Base-by-base conservation (phyloP, 1,140 invertebrate genomes). In the Macrobrachium rosenbergii region DNA sequence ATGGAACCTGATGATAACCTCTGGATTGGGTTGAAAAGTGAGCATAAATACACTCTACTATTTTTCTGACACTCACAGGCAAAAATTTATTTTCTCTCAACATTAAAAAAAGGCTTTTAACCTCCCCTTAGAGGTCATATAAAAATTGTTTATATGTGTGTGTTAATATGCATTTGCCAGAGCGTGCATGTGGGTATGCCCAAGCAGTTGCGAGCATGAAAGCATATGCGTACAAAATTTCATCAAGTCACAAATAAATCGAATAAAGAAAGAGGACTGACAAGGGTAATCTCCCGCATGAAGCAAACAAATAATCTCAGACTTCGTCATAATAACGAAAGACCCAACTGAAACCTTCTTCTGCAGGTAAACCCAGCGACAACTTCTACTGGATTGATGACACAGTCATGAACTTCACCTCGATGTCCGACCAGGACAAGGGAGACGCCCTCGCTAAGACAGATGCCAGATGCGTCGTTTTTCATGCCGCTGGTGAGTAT, bases 21-120 rank as follows among this genome's bases (percentile, higher is more conserved):
- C 21, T 88, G 87, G 87, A 83, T 88, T 23, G 87, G 87, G 1
- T 64, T 88, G 2, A 83, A 83, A 28, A 83, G 87, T 88, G 16
- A 88, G 87, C 83, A 62, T 67, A 12, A 52, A 52, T 5, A 10
- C 52, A 52, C 52, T 5, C 52, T 52, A 52, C 52, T 52, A 2
- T 12, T 52, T 52, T 0, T 12, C 52, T 52, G 12, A 52, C 52
- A 52, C 52, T 52, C 7, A 5, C 6, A 8, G 8, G 8, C 12
- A 12, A 10, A 2, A 52, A 52, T 8, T 52, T 52, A 12, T 52
- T 0, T 37, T 37, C 3, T 2, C 28, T 37, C 28, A 37, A 37
- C 28, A 37, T 37, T 37, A 37, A 37, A 37, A 37, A 37, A 37
- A 37, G 28, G 28, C 28, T 37, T 37, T 37, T 37, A 1, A 37